Conservation (phyloP, 1,140 invertebrate genomes). For the Bacillus rossius region DNA sequence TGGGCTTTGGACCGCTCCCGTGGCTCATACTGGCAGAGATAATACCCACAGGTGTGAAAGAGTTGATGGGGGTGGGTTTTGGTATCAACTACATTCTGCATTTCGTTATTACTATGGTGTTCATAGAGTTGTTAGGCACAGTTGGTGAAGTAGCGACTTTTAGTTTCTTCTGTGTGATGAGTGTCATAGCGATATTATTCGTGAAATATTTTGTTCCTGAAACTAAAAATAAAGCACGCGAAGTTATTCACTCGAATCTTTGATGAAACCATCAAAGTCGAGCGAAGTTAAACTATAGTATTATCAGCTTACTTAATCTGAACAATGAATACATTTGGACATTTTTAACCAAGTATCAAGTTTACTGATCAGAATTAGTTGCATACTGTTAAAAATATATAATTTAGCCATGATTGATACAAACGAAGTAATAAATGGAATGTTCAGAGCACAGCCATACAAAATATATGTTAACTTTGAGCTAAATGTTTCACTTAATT, state of each 20-base stretch:
- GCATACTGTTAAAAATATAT: too few species aligned
- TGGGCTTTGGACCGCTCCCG: constrained; percentile 45
- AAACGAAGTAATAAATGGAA: too few species aligned
- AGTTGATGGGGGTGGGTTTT: constrained; percentile 42
- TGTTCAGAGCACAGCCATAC: too few species aligned
- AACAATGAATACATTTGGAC: too few species aligned
- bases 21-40: constrained; percentile 43
- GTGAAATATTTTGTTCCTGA: constrained; percentile 51
- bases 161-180: constrained; percentile 47
- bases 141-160: constrained; percentile 48
- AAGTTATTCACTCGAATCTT: constrained; percentile 43
- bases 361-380: too few species aligned
- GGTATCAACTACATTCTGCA: constrained; percentile 48
- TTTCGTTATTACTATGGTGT: constrained; percentile 51
- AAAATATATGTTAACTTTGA: too few species aligned
- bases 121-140: constrained; percentile 40
- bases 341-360: too few species aligned
- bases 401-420: too few species aligned
- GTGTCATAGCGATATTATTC: constrained; percentile 46
- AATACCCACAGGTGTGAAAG: constrained; percentile 46
- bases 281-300: too few species aligned
- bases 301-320: too few species aligned
- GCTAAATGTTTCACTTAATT: too few species aligned
- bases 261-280: too few species aligned
- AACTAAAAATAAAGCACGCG: constrained; percentile 50